phyloP scores from a whole-genome alignment of 2,888 invertebrate genomes.

The Melieria crassipennis region DNA sequence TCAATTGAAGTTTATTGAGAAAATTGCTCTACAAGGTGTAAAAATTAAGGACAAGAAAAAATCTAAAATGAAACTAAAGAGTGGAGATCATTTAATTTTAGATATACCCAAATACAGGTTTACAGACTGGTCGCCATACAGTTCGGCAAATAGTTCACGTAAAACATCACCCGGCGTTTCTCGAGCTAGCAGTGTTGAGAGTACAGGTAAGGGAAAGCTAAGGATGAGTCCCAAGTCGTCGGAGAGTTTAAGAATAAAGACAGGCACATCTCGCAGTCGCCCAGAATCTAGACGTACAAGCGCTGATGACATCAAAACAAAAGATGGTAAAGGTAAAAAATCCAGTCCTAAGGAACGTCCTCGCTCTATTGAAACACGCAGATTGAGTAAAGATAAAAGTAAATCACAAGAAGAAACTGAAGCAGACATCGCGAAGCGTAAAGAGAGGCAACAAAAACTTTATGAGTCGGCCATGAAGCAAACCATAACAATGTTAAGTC shows the following conservation, averaged over 20 bases:
- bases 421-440: slow-evolving; percentile 75
- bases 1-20: slow-evolving; percentile 67
- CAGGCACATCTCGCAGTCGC: slow-evolving; percentile 53
- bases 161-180: slow-evolving; percentile 66
- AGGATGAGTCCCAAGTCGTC: slow-evolving; percentile 51
- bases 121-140: slow-evolving; percentile 64
- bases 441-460: slow-evolving; percentile 79
- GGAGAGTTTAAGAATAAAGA: slow-evolving; percentile 54
- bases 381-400: slow-evolving; percentile 69
- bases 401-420: slow-evolving; percentile 80
- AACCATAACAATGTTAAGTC: slow-evolving; percentile 78
- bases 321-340: slow-evolving; percentile 60
- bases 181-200: slow-evolving; percentile 65
- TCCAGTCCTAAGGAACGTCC: slow-evolving; percentile 74
- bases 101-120: slow-evolving; percentile 66
- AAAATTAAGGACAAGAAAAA: slow-evolving; percentile 65
- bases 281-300: slow-evolving; percentile 69
- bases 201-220: slow-evolving; percentile 59
- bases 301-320: slow-evolving; percentile 61
- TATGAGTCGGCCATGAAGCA: slow-evolving; percentile 81
- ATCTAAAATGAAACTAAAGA: slow-evolving; percentile 63
- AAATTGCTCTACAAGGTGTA: slow-evolving; percentile 65
- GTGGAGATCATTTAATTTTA: slow-evolving; percentile 64
- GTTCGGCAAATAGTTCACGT: slow-evolving; percentile 65
- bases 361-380: slow-evolving; percentile 72